A percentile compares a stretch with the other conserved stretches of the same genome.
phyloP scores from a whole-genome alignment of 2,113 vertebrate genomes.

The Actenoides lindsayi region DNA sequence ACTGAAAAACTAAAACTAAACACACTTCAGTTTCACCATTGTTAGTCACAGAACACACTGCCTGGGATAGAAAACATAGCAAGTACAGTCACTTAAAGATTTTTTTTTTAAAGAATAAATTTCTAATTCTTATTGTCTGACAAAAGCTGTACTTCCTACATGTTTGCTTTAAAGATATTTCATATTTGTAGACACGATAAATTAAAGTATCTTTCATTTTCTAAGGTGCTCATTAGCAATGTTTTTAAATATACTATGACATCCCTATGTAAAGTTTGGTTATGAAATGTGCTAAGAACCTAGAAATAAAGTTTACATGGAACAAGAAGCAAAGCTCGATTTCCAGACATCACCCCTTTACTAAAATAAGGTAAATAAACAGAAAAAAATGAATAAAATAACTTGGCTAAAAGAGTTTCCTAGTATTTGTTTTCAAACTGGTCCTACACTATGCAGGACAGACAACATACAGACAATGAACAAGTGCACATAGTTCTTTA shows the following conservation, averaged over 20 bases:
- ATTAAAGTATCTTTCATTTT: not conserved
- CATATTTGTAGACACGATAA: not conserved
- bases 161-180: not conserved
- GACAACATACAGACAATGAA: not conserved
- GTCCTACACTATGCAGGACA: not conserved
- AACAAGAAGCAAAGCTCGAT: not conserved
- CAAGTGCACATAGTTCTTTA: not conserved
- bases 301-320: not conserved
- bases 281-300: not conserved
- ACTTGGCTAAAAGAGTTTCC: not conserved
- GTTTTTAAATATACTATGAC: not conserved
- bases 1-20: not conserved
- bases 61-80: not conserved
- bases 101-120: not conserved
- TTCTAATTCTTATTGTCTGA: not conserved
- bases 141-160: not conserved
- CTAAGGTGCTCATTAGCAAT: not conserved
- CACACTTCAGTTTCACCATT: not conserved
- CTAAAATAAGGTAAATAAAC: not conserved
- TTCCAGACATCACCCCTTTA: not conserved
- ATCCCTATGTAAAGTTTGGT: not conserved
- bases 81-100: not conserved
- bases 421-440: not conserved
- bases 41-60: not conserved
- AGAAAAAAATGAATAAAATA: not conserved